phyloP scores from a whole-genome alignment of 2,113 vertebrate genomes.

The Phyllostomus discolor region DNA sequence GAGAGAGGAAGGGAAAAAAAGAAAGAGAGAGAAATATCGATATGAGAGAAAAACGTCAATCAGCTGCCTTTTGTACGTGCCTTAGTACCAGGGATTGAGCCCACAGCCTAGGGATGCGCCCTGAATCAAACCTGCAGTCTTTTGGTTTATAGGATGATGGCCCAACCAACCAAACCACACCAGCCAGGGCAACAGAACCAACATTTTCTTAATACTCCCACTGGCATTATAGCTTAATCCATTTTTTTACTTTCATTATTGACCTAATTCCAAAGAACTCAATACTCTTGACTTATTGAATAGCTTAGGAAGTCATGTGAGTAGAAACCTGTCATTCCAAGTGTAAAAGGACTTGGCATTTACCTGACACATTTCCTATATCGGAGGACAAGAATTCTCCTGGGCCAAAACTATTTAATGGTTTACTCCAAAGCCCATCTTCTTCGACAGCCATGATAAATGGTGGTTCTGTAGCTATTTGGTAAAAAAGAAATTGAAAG shows the following conservation, averaged over 20 bases:
- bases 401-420: conserved; percentile 76
- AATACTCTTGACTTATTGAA: neutral
- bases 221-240: neutral
- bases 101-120: too few relatives aligned
- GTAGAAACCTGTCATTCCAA: neutral
- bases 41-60: too few relatives aligned
- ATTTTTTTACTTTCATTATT: neutral
- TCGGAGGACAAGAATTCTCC: conserved; percentile 71
- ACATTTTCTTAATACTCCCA: neutral
- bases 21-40: too few relatives aligned
- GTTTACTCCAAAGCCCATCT: conserved; percentile 82
- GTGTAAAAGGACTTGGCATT: neutral
- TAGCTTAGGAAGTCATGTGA: neutral
- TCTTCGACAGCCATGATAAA: conserved; percentile 77
- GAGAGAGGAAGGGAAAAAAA: too few relatives aligned
- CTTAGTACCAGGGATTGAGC: too few relatives aligned
- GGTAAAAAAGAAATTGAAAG: neutral
- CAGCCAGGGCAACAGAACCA: neutral
- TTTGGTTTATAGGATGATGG: too few relatives aligned
- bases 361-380: conserved; percentile 81
- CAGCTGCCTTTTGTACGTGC: too few relatives aligned
- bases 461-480: conserved; percentile 73
- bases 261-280: neutral
- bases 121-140: too few relatives aligned
- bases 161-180: too few relatives aligned